These are phyloP conservation scores for Cervus canadensis DNA, from an alignment of 2,113 vertebrate species.

Conservation along the genomic window DNA sequence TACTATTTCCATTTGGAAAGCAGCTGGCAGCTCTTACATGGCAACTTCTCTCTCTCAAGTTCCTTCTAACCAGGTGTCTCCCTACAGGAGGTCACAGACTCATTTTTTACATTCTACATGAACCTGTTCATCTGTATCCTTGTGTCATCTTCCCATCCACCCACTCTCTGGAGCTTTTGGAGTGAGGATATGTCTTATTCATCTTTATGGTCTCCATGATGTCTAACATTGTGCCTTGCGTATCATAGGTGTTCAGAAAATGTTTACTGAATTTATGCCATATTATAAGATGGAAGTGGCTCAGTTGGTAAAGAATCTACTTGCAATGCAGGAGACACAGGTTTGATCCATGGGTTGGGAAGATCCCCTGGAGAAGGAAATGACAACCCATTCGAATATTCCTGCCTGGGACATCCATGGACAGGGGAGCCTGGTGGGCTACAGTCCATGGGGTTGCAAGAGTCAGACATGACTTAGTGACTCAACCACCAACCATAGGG, in stretches of 20 bases:
- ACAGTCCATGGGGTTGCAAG: background rate
- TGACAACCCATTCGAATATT: background rate
- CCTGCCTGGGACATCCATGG: background rate
- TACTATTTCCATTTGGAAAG: background rate
- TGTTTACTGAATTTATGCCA: background rate
- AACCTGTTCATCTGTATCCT: background rate
- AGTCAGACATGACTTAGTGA: background rate
- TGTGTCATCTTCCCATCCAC: fast-evolving
- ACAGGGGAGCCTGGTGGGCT: background rate
- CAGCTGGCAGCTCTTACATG: background rate
- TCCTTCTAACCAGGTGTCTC: background rate
- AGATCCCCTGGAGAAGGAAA: background rate
- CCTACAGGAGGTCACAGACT: background rate
- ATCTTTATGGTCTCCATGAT: background rate
- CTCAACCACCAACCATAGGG: background rate
- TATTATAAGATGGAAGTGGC: background rate
- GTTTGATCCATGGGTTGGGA: background rate
- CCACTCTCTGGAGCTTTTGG: background rate
- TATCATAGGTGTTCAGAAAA: background rate
- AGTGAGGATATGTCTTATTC: background rate
- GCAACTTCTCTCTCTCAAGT: background rate
- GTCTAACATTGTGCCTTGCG: background rate
- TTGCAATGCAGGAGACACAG: background rate
- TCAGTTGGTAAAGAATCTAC: background rate
- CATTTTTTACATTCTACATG: background rate